Base-by-base conservation (phyloP, 2,113 vertebrate genomes). In the Columbina picui region DNA sequence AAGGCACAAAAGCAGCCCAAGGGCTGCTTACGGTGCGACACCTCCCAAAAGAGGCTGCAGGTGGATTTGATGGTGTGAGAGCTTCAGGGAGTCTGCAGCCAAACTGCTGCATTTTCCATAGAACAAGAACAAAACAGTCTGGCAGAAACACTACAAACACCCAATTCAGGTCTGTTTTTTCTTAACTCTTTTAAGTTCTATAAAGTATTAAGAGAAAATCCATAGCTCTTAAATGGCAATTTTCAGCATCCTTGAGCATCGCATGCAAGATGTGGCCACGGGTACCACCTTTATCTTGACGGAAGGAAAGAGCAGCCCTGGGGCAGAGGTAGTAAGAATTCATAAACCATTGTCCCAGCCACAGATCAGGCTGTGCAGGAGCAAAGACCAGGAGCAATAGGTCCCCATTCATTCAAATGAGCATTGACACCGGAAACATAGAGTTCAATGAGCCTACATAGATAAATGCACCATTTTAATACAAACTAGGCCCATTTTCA, bases 401-500 rank as follows among this genome's bases (percentile, higher is more conserved):
- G 23, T 41, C 38, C 17, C n/a, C n/a, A 23, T 41, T 43, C 57
- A 70, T 38, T 74, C 63, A 57, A 53, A 60, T 8, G 3, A 83
- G 36, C 43, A 75, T 0, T 9, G 7, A 45, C 43, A 45, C 43
- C 43, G 19, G 43, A 85, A 87, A 57, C 12, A 79, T 59, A 39
- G 68, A 94, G 55, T 50, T 79, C 91, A 22, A 20, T 38, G 43
- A 88, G 68, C 75, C 87, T 39, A 73, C 39, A 43, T 41, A 92
- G 60, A 67, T 85, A 94, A 88, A 90, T 1, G 59, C 53, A 97
- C 82, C 47, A 27, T 90, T 96, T 91, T 95, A 94, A 95, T 97
- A 93, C 65, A 94, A 94, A 95, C 83, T 45, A 82, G 76, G 84
- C 50, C 79, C 64, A 25, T 78, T 88, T 87, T 81, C 68, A 87